A percentile compares a stretch with the other conserved stretches of the same genome.
These are phyloP conservation scores for Galaxea fascicularis DNA, from an alignment of 92 coral and sea anemone species.

Conservation along the genomic window DNA sequence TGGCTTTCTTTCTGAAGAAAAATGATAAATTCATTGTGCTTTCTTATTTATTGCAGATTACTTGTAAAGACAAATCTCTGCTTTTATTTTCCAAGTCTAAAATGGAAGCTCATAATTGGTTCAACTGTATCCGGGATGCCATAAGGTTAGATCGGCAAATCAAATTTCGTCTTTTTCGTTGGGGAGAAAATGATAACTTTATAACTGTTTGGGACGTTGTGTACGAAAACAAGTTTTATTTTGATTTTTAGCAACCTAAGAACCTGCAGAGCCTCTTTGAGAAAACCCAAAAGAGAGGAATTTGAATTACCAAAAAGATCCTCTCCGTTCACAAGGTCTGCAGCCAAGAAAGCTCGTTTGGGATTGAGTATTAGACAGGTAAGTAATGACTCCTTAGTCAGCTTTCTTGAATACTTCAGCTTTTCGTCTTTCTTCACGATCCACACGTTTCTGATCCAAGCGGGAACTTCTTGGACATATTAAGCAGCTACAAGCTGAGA, in stretches of 20 bases:
- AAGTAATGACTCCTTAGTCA: too few relatives aligned
- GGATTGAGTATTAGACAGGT: conserved; percentile 46
- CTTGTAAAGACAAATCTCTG: conserved; percentile 86
- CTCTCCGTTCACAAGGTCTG: conserved; percentile 71
- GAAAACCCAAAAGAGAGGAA: conserved; percentile 71
- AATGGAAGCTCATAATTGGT: conserved; percentile 87
- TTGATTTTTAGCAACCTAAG: conserved; percentile 62
- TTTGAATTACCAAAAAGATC: conserved; percentile 58
- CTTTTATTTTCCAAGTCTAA: conserved; percentile 91
- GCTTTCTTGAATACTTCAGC: too few relatives aligned
- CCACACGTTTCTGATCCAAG: too few relatives aligned
- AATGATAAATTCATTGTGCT: too few relatives aligned
- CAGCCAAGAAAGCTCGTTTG: conserved; percentile 39
- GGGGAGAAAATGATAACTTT: too few relatives aligned
- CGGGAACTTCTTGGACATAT: too few relatives aligned
- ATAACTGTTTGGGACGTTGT: not conserved
- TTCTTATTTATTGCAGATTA: conserved; percentile 75
- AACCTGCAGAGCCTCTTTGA: conserved; percentile 74
- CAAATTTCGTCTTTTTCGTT: too few relatives aligned
- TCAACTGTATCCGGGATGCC: conserved; percentile 79
- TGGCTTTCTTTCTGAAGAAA: not conserved
- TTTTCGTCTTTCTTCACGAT: too few relatives aligned
- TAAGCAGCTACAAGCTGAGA: too few relatives aligned
- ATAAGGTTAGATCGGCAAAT: conserved; percentile 64
- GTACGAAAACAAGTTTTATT: not conserved